phyloP scores from a whole-genome alignment of 2,113 vertebrate genomes.

The Rissa tridactyla region DNA sequence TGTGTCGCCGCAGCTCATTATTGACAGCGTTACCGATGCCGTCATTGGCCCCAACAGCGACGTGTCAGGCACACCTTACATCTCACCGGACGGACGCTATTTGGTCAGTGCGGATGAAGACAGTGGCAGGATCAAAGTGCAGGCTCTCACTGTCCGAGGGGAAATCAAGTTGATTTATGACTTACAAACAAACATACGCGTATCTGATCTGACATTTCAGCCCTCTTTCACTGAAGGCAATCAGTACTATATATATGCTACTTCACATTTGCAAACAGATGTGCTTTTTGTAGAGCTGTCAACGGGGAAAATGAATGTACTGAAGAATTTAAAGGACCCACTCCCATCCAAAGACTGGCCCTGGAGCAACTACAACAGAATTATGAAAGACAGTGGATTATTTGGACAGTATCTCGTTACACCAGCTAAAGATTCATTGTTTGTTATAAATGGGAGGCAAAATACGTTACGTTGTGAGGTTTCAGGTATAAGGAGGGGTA shows the following conservation, averaged over 20 bases:
- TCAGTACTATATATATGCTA: slow-evolving; percentile 83
- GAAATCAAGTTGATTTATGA: slow-evolving; percentile 77
- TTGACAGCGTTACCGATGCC: slow-evolving; percentile 89
- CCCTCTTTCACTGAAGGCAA: slow-evolving; percentile 85
- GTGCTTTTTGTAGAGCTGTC: slow-evolving; percentile 89
- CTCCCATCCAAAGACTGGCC: slow-evolving; percentile 77
- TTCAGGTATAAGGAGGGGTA: slow-evolving; percentile 85
- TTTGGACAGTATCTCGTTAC: slow-evolving; percentile 94
- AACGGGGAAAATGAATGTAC: slow-evolving; percentile 76
- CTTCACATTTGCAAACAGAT: slow-evolving; percentile 79
- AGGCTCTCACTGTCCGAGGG: slow-evolving; percentile 82
- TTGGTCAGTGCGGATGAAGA: slow-evolving; percentile 77
- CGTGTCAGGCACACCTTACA: slow-evolving; percentile 75
- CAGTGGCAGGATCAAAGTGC: slow-evolving; percentile 77
- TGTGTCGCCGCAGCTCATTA: slow-evolving; percentile 72
- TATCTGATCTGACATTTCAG: slow-evolving; percentile 90
- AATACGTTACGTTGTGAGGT: slow-evolving; percentile 89
- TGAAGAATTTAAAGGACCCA: slow-evolving; percentile 85
- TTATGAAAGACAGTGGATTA: slow-evolving; percentile 87
- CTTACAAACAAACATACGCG: slow-evolving; percentile 59
- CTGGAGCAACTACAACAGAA: slow-evolving; percentile 84
- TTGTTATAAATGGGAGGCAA: slow-evolving; percentile 88
- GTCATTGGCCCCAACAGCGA: slow-evolving; percentile 81
- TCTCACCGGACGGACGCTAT: slow-evolving; percentile 87
- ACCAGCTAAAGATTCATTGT: slow-evolving; percentile 85